Percentiles rank a stretch among this genome's conserved stretches.
Evolutionary conservation across 2,797 vertebrate species (phyloP).

Genomic region (Hephaestus fuliginosus): DNA sequence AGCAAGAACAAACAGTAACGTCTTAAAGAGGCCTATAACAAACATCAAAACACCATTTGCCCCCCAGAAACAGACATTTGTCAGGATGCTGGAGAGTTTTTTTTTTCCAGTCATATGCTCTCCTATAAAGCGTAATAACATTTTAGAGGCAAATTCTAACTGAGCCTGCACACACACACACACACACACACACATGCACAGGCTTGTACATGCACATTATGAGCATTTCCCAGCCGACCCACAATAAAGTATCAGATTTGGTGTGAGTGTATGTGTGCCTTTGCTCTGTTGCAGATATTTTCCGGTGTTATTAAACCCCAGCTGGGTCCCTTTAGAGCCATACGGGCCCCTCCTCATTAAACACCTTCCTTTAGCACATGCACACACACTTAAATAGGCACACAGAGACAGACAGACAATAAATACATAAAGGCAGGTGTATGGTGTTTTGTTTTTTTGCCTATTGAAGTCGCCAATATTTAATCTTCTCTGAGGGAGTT

Average conservation of each 20-base stretch:
- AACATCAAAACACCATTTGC: conserved; percentile 77
- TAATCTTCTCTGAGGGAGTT: conserved; percentile 7
- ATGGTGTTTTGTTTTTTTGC: conserved; percentile 2
- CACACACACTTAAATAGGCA: conserved; percentile 25
- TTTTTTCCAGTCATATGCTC: conserved; percentile 41
- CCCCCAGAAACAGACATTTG: conserved; percentile 68
- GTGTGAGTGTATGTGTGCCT: conserved; percentile 28
- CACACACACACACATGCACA: conserved; percentile 12
- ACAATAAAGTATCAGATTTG: conserved; percentile 50
- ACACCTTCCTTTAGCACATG: conserved; percentile 55
- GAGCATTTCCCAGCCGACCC: conserved; percentile 40
- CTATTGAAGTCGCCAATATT: conserved; percentile 6
- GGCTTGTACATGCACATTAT: background rate
- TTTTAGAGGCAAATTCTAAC: conserved; percentile 27
- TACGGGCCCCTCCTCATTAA: conserved; percentile 73
- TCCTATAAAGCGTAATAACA: conserved; percentile 64
- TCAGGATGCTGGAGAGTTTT: conserved; percentile 52
- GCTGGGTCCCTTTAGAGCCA: conserved; percentile 71
- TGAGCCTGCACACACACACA: background rate
- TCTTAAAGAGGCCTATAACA: conserved; percentile 62
- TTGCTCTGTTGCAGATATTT: conserved; percentile 54
- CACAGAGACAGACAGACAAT: background rate
- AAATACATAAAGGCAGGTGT: conserved; percentile 42
- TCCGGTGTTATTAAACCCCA: conserved; percentile 64
- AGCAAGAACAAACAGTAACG: conserved; percentile 49